Conservation (phyloP, 2,888 invertebrate species). For the Spodoptera picta region DNA sequence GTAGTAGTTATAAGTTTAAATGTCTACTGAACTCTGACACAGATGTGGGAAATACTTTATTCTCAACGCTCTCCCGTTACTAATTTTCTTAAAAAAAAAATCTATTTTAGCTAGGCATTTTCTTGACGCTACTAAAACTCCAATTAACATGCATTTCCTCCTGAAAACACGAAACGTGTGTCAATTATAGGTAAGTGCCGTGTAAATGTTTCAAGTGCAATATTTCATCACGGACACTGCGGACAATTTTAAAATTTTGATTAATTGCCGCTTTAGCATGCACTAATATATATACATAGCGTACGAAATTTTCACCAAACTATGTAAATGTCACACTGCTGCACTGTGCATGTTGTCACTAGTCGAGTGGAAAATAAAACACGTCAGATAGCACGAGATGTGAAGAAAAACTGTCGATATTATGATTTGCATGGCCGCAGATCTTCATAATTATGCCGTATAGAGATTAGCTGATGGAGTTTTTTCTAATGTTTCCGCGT, state of each 20-base stretch:
- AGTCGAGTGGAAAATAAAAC: conserved; percentile 33
- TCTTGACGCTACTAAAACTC: too few species aligned
- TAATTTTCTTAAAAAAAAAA: too few species aligned
- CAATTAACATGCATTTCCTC: conserved; percentile 6
- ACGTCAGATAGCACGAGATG: conserved; percentile 39
- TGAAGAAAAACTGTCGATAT: conserved; percentile 32
- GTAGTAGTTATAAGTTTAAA: not conserved
- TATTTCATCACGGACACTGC: not conserved
- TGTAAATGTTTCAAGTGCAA: conserved; percentile 12
- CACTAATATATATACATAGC: conserved; percentile 23
- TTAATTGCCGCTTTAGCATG: conserved; percentile 14
- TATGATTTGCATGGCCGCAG: conserved; percentile 35
- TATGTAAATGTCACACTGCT: conserved; percentile 6
- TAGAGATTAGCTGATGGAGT: conserved; percentile 22
- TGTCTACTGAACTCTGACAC: not conserved
- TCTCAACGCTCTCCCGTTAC: not conserved
- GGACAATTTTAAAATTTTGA: conserved; percentile 8
- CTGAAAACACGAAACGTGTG: conserved; percentile 5
- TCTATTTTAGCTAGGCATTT: too few species aligned
- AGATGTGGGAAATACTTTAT: not conserved
- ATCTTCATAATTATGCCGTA: conserved; percentile 43
- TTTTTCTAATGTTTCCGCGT: conserved; percentile 26
- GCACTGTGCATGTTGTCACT: not conserved
- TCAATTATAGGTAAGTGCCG: conserved; percentile 4
- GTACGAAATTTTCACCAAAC: conserved; percentile 23